These are phyloP conservation scores for Girardinus metallicus DNA, from an alignment of 2,797 vertebrate species.

Conservation along the genomic window DNA sequence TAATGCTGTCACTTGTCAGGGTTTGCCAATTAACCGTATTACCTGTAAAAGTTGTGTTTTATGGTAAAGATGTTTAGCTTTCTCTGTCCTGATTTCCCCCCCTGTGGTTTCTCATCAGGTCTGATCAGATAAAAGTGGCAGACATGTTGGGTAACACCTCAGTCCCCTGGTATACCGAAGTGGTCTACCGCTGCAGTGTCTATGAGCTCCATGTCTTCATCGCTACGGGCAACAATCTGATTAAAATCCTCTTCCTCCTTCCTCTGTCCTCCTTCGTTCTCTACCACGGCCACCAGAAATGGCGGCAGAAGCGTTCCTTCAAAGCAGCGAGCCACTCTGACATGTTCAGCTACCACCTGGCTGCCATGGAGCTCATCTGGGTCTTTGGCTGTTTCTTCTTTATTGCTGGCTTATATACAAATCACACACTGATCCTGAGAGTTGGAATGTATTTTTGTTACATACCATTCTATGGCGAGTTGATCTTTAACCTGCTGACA, in stretches of 20 bases:
- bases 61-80: neutral
- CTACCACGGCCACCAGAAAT: slow-evolving; percentile 4
- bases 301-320: slow-evolving; percentile 8
- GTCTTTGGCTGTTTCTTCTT: neutral
- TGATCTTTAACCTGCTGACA: slow-evolving; percentile 8
- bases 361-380: neutral
- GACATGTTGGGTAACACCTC: neutral
- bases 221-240: too few species aligned
- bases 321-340: slow-evolving; percentile 12
- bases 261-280: slow-evolving; percentile 12
- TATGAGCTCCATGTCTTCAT: neutral
- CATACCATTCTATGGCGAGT: neutral
- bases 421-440: neutral
- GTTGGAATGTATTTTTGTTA: neutral
- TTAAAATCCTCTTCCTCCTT: neutral
- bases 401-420: rapidly evolving
- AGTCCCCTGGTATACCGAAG: neutral
- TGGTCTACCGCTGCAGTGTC: neutral
- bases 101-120: neutral
- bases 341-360: slow-evolving; percentile 25
- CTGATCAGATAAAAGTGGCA: neutral
- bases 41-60: neutral
- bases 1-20: neutral
- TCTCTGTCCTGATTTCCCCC: neutral
- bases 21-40: neutral